Conservation (phyloP, 2,888 invertebrate species). For the Aethes cnicana region DNA sequence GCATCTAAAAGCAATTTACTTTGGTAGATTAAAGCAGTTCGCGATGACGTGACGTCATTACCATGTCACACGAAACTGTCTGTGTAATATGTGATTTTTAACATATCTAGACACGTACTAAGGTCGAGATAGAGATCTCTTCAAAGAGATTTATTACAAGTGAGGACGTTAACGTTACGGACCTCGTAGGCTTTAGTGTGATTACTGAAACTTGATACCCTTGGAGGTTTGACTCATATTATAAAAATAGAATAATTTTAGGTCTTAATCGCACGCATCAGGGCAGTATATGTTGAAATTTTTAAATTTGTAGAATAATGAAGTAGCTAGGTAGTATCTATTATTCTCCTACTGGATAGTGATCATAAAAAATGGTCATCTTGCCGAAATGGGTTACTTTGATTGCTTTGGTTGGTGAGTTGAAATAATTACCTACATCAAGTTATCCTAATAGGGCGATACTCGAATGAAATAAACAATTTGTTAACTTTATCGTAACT, state of each 20-base stretch:
- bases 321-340: too few species aligned
- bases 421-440: too few species aligned
- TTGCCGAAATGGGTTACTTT: too few species aligned
- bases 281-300: too few species aligned
- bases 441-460: too few species aligned
- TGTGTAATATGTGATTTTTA: conserved; percentile 41
- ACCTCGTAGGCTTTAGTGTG: conserved; percentile 39
- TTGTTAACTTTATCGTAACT: too few species aligned
- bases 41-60: conserved; percentile 44
- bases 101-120: conserved; percentile 56
- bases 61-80: conserved; percentile 28
- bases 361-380: too few species aligned
- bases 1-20: conserved; percentile 51
- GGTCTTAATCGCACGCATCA: neutral
- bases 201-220: conserved; percentile 46
- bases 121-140: conserved; percentile 54
- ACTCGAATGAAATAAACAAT: too few species aligned
- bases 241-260: conserved; percentile 29
- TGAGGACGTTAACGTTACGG: conserved; percentile 36
- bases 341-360: too few species aligned
- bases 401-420: too few species aligned
- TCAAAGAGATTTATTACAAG: conserved; percentile 33
- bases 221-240: conserved; percentile 41
- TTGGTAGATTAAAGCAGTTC: conserved; percentile 42
- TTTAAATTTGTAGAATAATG: too few species aligned